Evolutionary conservation across 1,140 invertebrate genomes (phyloP).

Genomic region (Amyelois transitella): DNA sequence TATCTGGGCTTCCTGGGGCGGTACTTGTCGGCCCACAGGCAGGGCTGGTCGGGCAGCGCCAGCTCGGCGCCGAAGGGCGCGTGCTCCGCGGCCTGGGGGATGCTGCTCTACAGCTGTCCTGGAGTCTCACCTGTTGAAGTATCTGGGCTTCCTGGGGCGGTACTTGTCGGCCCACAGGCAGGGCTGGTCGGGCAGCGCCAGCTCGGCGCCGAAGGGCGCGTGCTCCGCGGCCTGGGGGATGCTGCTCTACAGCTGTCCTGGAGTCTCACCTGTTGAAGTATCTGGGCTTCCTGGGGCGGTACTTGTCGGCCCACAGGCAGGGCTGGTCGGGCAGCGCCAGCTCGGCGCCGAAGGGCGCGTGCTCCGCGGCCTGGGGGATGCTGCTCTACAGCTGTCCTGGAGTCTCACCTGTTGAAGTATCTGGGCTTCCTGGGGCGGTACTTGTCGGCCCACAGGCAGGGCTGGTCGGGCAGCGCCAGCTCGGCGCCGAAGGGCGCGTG

Average conservation of each 20-base stretch:
- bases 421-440: constrained; percentile 97
- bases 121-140: constrained; percentile 67
- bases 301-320: constrained; percentile 98
- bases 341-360: constrained; percentile 95
- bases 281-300: constrained; percentile 95
- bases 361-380: constrained; percentile 84
- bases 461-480: constrained; percentile 87
- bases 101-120: too few relatives aligned
- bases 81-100: constrained; percentile 82
- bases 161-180: constrained; percentile 99
- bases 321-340: constrained; percentile 88
- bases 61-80: constrained; percentile 95
- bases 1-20: constrained; percentile 97
- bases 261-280: constrained; percentile 71
- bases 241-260: background rate
- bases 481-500: constrained; percentile 96
- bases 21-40: constrained; percentile 99
- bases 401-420: constrained; percentile 71
- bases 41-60: constrained; percentile 88
- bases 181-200: constrained; percentile 87
- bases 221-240: constrained; percentile 87
- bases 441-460: constrained; percentile 98
- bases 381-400: background rate
- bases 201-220: constrained; percentile 94
- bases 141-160: constrained; percentile 95